A percentile compares a stretch with the other conserved stretches of the same genome.
Evolutionary conservation across 1,140 invertebrate species (phyloP).

Genomic region (Trissolcus basalis): DNA sequence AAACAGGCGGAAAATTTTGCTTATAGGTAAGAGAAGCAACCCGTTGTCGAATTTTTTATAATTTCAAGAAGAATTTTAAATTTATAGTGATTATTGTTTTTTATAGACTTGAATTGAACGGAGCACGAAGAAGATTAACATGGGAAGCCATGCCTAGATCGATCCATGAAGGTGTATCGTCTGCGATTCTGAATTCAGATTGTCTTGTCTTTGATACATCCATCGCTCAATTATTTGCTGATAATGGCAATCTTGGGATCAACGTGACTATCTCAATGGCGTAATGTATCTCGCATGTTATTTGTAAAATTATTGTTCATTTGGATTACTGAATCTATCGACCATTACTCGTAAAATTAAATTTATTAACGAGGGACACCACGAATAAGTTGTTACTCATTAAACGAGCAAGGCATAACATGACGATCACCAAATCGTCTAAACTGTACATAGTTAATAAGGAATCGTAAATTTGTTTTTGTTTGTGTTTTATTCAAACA

Average conservation of each 20-base stretch:
- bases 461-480: too few species aligned
- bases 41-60: too few species aligned
- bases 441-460: too few species aligned
- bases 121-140: constrained; percentile 92
- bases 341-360: too few species aligned
- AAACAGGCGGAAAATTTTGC: constrained; percentile 99
- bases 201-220: constrained; percentile 99
- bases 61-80: neutral
- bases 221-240: constrained; percentile 98
- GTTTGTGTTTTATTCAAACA: too few species aligned
- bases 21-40: constrained; percentile 84
- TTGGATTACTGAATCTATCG: too few species aligned
- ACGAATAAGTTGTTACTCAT: too few species aligned
- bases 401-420: too few species aligned
- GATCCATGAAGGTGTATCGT: constrained; percentile 98
- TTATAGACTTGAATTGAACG: constrained; percentile 93
- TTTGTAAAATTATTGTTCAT: too few species aligned
- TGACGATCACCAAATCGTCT: too few species aligned
- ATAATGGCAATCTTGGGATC: constrained; percentile 99
- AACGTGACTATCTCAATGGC: constrained; percentile 99
- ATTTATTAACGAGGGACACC: too few species aligned
- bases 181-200: constrained; percentile 98
- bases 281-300: constrained; percentile 66
- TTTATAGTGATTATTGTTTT: neutral
- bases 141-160: constrained; percentile 99